Conservation (phyloP, 37 sponge, comb jelly and placozoan species). For the Amphimedon queenslandica region DNA sequence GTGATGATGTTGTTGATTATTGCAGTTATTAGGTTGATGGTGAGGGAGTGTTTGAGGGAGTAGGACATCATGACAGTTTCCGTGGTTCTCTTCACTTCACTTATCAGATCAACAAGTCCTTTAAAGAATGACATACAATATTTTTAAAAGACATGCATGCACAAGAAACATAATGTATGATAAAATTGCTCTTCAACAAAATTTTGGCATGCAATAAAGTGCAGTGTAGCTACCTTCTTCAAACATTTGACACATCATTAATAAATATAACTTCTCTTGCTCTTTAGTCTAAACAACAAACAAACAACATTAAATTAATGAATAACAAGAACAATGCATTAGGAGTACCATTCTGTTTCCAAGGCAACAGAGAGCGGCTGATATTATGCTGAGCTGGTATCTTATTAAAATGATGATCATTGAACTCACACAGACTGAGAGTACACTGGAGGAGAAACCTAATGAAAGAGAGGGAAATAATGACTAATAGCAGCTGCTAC, state of each 20-base stretch:
- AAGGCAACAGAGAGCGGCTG: neutral
- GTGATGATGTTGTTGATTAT: no score
- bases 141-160: no score
- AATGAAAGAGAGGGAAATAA: neutral
- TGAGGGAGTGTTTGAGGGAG: no score
- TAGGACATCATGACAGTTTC: no score
- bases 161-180: no score
- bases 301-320: neutral
- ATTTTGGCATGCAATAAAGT: no score
- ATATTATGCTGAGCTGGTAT: neutral
- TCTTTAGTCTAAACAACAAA: neutral
- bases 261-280: neutral
- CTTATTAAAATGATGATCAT: neutral
- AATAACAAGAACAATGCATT: no score
- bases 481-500: neutral
- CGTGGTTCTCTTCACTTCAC: no score
- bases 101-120: no score
- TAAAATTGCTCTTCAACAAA: no score
- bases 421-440: neutral
- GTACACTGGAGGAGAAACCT: neutral
- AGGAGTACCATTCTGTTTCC: neutral
- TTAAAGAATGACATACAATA: no score
- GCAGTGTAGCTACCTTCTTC: neutral
- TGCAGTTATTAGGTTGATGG: no score
- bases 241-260: neutral